Evolutionary conservation across 2,797 vertebrate genomes (phyloP).

Genomic region (Propithecus deckenii): DNA sequence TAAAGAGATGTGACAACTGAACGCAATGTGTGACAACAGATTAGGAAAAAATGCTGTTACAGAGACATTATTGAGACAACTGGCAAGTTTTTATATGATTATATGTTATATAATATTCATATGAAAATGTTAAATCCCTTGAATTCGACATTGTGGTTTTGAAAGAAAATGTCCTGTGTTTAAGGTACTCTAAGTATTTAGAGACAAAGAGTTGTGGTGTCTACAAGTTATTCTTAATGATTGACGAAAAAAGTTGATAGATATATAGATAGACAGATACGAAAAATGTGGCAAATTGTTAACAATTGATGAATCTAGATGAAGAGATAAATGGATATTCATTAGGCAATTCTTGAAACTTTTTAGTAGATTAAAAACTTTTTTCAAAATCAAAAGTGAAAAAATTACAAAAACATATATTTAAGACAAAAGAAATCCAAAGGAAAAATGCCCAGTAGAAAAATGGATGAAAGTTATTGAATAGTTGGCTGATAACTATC

Average conservation of each 20-base stretch:
- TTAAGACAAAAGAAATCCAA: not conserved
- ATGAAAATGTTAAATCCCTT: not conserved
- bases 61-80: not conserved
- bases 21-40: fast-evolving
- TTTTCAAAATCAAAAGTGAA: not conserved
- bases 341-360: not conserved
- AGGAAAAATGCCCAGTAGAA: not conserved
- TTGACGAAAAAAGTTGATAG: not conserved
- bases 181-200: not conserved
- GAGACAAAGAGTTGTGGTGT: not conserved
- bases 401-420: not conserved
- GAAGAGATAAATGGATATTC: not conserved
- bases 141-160: not conserved
- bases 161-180: not conserved
- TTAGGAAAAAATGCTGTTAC: not conserved
- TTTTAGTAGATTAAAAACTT: not conserved
- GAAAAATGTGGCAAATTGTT: not conserved
- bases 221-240: not conserved
- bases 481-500: not conserved
- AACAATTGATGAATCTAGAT: not conserved
- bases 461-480: not conserved
- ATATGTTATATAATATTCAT: not conserved
- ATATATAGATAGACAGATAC: not conserved
- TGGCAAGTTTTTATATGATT: not conserved
- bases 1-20: too few relatives aligned